phyloP scores from a whole-genome alignment of 2,113 vertebrate genomes.

The Chloropsis cyanopogon region DNA sequence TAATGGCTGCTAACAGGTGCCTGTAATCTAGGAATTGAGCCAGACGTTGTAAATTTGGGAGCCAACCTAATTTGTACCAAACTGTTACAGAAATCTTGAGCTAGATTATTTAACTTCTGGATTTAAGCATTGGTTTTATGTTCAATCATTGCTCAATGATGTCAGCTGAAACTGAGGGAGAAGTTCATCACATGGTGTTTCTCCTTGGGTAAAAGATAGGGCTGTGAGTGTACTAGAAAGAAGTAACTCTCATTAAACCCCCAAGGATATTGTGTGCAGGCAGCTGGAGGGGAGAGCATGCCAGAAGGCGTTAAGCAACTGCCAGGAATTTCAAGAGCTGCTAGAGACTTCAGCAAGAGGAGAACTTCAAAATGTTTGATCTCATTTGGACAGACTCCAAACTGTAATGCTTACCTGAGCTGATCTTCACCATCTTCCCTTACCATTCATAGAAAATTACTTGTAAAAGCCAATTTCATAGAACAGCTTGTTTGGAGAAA shows the following conservation, averaged over 20 bases:
- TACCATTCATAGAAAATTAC: not conserved
- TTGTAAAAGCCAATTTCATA: not conserved
- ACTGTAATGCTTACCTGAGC: not conserved
- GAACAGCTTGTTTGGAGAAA: not conserved
- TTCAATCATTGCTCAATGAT: not conserved
- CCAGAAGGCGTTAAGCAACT: conserved; percentile 24
- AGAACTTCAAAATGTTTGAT: conserved; percentile 6
- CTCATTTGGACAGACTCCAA: conserved; percentile 5
- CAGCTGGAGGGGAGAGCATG: not conserved
- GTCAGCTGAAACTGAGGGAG: not conserved
- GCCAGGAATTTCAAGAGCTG: conserved; percentile 6
- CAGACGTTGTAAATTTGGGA: not conserved
- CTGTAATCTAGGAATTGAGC: conserved; percentile 11
- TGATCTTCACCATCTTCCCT: not conserved
- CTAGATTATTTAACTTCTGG: conserved; percentile 21
- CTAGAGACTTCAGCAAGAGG: not conserved
- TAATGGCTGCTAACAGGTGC: conserved; percentile 46
- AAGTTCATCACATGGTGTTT: not conserved
- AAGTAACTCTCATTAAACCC: not conserved
- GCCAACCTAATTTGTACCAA: conserved; percentile 31
- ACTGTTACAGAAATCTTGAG: conserved; percentile 12
- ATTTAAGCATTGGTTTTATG: not conserved
- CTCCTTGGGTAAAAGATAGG: not conserved
- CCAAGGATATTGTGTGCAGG: not conserved
- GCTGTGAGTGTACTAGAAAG: not conserved